phyloP scores from a whole-genome alignment of 2,113 vertebrate genomes.

The Haemorhous mexicanus region DNA sequence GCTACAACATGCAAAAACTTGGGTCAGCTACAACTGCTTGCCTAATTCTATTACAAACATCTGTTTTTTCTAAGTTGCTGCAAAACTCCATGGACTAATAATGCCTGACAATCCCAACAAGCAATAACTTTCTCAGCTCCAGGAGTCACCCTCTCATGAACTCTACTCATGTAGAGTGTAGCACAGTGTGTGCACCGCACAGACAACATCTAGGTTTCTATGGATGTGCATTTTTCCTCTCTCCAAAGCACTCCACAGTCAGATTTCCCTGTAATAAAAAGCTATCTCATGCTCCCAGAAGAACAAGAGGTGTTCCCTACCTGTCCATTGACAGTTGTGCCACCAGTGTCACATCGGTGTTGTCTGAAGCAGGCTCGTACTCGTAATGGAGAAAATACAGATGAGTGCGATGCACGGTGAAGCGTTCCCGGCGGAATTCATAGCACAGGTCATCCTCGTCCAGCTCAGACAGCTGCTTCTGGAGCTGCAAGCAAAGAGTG shows the following conservation, averaged over 20 bases:
- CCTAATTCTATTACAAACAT: not conserved
- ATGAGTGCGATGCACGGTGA: slow-evolving; percentile 95
- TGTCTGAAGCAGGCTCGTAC: slow-evolving; percentile 81
- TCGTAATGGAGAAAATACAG: slow-evolving; percentile 96
- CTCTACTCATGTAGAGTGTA: not conserved
- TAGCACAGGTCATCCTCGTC: slow-evolving; percentile 97
- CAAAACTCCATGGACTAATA: not conserved
- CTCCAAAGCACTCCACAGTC: not conserved
- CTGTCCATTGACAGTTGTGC: slow-evolving; percentile 99
- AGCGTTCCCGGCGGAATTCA: slow-evolving; percentile 93
- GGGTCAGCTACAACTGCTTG: not conserved
- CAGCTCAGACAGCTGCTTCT: slow-evolving; percentile 93
- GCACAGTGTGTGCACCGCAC: not conserved
- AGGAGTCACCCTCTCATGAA: not conserved
- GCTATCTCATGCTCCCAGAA: fast-evolving
- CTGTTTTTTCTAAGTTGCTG: not conserved
- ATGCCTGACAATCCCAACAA: not conserved
- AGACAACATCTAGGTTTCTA: not conserved
- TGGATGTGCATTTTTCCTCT: not conserved
- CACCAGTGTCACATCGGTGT: slow-evolving; percentile 91
- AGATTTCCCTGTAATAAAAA: not conserved
- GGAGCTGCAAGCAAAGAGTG: slow-evolving; percentile 79
- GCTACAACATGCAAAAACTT: not conserved
- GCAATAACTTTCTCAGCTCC: not conserved
- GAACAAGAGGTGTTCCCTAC: slow-evolving; percentile 58